Conservation (phyloP, 2,888 invertebrate species). For the Gasteruption jaculator region DNA sequence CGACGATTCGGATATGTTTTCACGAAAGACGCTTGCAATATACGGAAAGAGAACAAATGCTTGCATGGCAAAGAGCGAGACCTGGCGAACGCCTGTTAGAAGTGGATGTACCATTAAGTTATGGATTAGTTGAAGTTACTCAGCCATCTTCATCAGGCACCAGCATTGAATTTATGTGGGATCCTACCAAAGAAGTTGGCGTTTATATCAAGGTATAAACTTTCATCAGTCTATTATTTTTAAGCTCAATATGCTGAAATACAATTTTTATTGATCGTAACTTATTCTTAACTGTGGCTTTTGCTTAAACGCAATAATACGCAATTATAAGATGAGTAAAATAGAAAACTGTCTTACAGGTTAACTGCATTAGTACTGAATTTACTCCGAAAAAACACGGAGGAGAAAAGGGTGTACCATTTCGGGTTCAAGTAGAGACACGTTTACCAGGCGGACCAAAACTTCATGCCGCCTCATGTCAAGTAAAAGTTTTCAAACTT, state of each 20-base stretch:
- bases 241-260: no score
- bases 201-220: constrained; percentile 82
- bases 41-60: constrained; percentile 91
- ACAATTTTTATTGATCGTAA: no score
- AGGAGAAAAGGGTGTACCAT: constrained; percentile 96
- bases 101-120: constrained; percentile 88
- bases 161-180: constrained; percentile 87
- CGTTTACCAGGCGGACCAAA: constrained; percentile 63
- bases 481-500: constrained; percentile 90
- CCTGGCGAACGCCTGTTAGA: constrained; percentile 91
- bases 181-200: constrained; percentile 93
- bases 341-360: constrained; percentile 59
- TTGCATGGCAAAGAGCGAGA: constrained; percentile 83
- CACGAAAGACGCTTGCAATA: constrained; percentile 94
- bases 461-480: constrained; percentile 93
- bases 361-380: constrained; percentile 96
- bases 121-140: constrained; percentile 80
- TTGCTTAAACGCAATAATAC: no score
- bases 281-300: no score
- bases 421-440: constrained; percentile 92
- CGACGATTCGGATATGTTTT: constrained; percentile 88
- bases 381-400: constrained; percentile 98
- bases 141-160: constrained; percentile 71
- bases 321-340: no score
- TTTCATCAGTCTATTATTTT: no score